Conservation (phyloP, 2,113 vertebrate genomes). For the Poicephalus gulielmi region DNA sequence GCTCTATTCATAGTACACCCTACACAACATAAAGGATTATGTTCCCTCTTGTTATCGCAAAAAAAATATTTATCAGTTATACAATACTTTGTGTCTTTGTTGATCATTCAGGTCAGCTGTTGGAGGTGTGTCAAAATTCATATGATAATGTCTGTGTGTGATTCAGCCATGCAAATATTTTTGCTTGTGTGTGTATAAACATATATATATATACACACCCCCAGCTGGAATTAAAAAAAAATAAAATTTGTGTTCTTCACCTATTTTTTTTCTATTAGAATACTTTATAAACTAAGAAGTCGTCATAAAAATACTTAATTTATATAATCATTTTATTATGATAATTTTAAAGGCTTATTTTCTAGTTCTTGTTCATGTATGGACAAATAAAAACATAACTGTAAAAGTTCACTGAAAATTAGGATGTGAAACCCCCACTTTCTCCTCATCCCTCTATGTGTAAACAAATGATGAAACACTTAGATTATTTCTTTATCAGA, state of each 20-base stretch:
- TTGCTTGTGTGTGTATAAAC: background rate
- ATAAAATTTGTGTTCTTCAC: background rate
- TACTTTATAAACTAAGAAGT: background rate
- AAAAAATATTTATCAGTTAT: conserved; percentile 11
- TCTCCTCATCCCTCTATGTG: background rate
- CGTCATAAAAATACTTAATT: background rate
- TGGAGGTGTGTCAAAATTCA: background rate
- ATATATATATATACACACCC: background rate
- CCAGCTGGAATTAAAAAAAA: background rate
- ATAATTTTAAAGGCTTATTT: background rate
- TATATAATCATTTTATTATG: background rate
- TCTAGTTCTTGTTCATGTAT: background rate
- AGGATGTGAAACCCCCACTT: background rate
- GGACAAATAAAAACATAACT: background rate
- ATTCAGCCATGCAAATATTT: background rate
- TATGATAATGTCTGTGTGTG: background rate
- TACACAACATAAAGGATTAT: background rate
- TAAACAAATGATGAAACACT: background rate
- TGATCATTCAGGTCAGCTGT: background rate
- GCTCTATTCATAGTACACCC: conserved; percentile 14
- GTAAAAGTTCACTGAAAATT: background rate
- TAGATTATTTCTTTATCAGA: background rate
- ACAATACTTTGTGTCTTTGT: background rate
- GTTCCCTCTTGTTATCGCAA: background rate
- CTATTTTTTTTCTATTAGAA: background rate